A percentile compares a stretch with the other conserved stretches of the same genome.
Evolutionary conservation across 2,888 invertebrate species (phyloP).

Genomic region (Teleogryllus oceanicus): DNA sequence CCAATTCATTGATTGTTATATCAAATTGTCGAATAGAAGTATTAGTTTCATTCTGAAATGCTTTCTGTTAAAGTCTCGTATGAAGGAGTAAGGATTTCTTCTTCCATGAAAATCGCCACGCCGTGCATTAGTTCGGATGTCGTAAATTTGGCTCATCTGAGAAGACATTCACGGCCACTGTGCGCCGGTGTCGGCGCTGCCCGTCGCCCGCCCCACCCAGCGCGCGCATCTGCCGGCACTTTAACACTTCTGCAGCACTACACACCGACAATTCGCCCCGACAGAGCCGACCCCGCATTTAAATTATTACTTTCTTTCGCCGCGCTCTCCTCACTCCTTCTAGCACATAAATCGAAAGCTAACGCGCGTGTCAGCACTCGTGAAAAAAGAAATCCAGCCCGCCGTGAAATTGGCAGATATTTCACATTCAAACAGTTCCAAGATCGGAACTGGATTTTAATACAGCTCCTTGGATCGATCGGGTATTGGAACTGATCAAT

Average conservation of each 20-base stretch:
- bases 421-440: conserved; percentile 9
- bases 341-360: not conserved
- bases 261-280: not conserved
- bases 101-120: too few species aligned
- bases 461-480: conserved; percentile 9
- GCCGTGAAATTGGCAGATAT: conserved; percentile 8
- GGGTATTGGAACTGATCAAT: not conserved
- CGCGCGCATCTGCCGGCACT: not conserved
- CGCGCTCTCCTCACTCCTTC: not conserved
- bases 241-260: conserved; percentile 9
- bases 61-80: too few species aligned
- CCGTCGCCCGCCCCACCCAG: not conserved
- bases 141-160: too few species aligned
- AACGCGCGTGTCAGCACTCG: not conserved
- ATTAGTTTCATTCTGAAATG: too few species aligned
- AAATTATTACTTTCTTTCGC: not conserved
- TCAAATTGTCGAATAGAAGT: too few species aligned
- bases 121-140: too few species aligned
- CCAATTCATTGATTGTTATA: too few species aligned
- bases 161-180: too few species aligned
- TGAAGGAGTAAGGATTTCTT: too few species aligned
- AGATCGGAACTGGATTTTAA: conserved; percentile 18
- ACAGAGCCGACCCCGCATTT: too few species aligned
- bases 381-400: not conserved
- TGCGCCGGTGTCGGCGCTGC: too few species aligned